Conservation (phyloP, 2,888 invertebrate species). For the Drosophila nr. perissopoda region DNA sequence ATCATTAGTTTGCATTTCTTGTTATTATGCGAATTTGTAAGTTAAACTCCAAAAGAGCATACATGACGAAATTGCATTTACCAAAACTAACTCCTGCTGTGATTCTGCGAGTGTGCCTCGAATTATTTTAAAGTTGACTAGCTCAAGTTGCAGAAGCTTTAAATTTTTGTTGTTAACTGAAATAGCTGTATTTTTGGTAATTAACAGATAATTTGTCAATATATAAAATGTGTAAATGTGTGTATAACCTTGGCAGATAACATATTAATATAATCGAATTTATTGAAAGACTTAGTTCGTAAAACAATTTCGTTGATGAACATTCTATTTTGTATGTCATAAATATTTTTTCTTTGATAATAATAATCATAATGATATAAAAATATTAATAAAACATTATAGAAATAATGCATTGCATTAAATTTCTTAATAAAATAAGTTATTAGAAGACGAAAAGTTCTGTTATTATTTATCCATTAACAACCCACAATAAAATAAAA, state of each 20-base stretch:
- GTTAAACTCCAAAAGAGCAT: slow-evolving; percentile 1
- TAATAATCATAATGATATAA: neutral
- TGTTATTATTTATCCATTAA: neutral
- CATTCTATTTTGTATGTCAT: neutral
- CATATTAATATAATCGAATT: neutral
- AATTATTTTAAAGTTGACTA: neutral
- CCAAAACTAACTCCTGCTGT: neutral
- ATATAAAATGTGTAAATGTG: neutral
- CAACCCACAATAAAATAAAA: neutral
- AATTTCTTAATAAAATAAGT: neutral
- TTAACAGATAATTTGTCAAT: neutral
- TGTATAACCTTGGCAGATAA: neutral
- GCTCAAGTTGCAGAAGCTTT: neutral
- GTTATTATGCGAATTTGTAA: slow-evolving; percentile 1
- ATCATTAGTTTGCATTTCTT: slow-evolving; percentile 26
- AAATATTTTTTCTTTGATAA: neutral
- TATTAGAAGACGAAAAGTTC: neutral
- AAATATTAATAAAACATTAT: neutral
- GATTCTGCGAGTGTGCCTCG: neutral
- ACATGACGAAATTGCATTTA: neutral
- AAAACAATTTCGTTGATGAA: too few relatives aligned
- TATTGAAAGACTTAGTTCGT: neutral
- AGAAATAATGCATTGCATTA: neutral
- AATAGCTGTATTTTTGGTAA: too few relatives aligned
- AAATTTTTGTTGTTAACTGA: neutral